These are phyloP conservation scores for Pseudobourletiella spinata DNA, from an alignment of 1,140 invertebrate species.

Conservation along the genomic window DNA sequence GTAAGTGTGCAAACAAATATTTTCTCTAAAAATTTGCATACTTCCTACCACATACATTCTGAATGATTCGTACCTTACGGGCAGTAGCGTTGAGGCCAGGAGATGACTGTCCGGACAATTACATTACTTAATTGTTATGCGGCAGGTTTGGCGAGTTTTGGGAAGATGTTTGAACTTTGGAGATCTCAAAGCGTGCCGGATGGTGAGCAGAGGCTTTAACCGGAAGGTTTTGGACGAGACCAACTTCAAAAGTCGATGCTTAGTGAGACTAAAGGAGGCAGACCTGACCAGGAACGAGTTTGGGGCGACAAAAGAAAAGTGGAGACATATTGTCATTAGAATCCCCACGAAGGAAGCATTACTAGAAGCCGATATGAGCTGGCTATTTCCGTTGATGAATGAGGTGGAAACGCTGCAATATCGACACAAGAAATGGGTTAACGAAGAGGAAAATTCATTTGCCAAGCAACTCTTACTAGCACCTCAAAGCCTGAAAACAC, in stretches of 20 bases:
- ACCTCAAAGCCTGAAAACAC: no score
- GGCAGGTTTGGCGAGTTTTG: neutral
- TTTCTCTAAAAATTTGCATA: no score
- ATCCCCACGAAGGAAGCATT: neutral
- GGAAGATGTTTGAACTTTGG: neutral
- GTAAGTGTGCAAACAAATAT: no score
- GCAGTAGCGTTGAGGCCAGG: no score
- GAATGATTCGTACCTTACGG: no score
- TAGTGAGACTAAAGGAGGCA: neutral
- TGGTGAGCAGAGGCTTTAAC: neutral
- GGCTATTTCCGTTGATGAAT: neutral
- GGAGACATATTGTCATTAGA: neutral
- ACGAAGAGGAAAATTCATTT: no score
- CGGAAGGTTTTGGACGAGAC: neutral
- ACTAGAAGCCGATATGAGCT: neutral
- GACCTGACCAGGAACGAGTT: neutral
- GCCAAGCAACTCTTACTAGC: no score
- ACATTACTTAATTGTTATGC: no score
- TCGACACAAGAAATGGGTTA: no score
- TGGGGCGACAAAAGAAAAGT: neutral
- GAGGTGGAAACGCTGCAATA: no score
- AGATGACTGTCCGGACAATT: no score
- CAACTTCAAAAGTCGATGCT: neutral
- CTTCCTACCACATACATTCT: no score
- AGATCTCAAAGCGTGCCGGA: neutral